Conservation (phyloP, 64 coral and sea anemone genomes). For the Hydrozoanthus tunicans region DNA sequence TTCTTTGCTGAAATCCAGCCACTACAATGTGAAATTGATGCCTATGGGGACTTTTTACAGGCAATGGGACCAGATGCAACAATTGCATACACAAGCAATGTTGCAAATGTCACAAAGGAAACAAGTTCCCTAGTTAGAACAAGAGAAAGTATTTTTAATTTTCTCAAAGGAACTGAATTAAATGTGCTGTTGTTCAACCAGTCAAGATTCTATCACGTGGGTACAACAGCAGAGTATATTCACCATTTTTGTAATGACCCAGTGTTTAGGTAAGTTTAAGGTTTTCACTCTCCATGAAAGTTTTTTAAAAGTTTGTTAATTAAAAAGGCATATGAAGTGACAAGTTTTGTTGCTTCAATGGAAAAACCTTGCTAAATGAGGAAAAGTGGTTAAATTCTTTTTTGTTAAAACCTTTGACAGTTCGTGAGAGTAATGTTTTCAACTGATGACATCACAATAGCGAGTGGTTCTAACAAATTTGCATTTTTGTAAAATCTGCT, state of each 20-base stretch:
- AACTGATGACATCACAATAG: too few species aligned
- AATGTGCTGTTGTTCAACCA: slow-evolving; percentile 93
- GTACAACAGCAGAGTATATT: slow-evolving; percentile 86
- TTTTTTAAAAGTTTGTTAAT: too few species aligned
- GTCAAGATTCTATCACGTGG: slow-evolving; percentile 97
- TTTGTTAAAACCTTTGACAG: too few species aligned
- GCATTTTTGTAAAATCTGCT: too few species aligned
- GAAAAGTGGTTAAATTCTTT: too few species aligned
- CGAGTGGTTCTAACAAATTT: too few species aligned
- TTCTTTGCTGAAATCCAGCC: slow-evolving; percentile 66
- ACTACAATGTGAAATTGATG: slow-evolving; percentile 87
- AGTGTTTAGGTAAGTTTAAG: neutral
- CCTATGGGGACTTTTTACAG: slow-evolving; percentile 87
- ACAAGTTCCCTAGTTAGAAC: slow-evolving; percentile 75
- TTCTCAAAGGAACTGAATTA: slow-evolving; percentile 81
- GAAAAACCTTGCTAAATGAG: too few species aligned
- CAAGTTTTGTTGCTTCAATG: too few species aligned
- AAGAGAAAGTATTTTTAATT: slow-evolving; percentile 79
- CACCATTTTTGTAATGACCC: slow-evolving; percentile 85
- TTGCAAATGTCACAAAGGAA: slow-evolving; percentile 88
- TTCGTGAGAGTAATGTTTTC: too few species aligned
- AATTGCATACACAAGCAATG: slow-evolving; percentile 78
- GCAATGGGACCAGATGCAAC: slow-evolving; percentile 74
- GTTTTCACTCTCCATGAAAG: too few species aligned
- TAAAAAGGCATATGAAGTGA: too few species aligned